A percentile compares a stretch with the other conserved stretches of the same genome.
Evolutionary conservation across 2,113 vertebrate genomes (phyloP).

Genomic region (Bubalus kerabau): DNA sequence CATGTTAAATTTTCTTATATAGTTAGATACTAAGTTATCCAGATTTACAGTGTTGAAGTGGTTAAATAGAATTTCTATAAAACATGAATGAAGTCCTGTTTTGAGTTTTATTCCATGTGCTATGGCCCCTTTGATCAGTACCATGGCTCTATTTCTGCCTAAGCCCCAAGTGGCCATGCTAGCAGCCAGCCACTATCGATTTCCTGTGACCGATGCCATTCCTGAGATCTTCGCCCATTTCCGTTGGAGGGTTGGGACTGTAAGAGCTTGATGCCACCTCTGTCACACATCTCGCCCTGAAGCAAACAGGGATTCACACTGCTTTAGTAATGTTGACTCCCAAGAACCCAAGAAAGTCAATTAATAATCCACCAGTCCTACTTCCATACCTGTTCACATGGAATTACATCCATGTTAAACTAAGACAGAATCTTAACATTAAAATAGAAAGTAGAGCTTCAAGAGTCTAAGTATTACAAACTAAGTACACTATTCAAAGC

Average conservation of each 20-base stretch:
- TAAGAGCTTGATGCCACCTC: slow-evolving; percentile 99
- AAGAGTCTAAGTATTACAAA: slow-evolving; percentile 79
- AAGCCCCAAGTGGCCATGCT: slow-evolving; percentile 93
- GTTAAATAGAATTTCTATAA: slow-evolving; percentile 82
- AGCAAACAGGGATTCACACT: slow-evolving; percentile 99
- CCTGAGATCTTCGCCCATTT: slow-evolving; percentile 99
- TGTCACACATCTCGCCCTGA: slow-evolving; percentile 99
- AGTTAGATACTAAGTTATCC: slow-evolving; percentile 80
- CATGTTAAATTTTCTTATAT: slow-evolving; percentile 78
- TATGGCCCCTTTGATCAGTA: slow-evolving; percentile 86
- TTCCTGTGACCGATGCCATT: slow-evolving; percentile 98
- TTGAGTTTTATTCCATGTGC: slow-evolving; percentile 75
- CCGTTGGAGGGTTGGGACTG: slow-evolving; percentile 95
- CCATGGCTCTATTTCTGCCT: slow-evolving; percentile 96
- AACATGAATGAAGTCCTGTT: slow-evolving; percentile 76
- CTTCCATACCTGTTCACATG: slow-evolving; percentile 88
- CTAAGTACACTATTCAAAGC: slow-evolving; percentile 76
- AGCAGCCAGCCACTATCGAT: slow-evolving; percentile 95
- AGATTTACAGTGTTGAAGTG: slow-evolving; percentile 82
- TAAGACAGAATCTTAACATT: slow-evolving; percentile 82
- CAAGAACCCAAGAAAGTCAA: slow-evolving; percentile 94
- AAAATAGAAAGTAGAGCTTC: slow-evolving; percentile 78
- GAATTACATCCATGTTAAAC: slow-evolving; percentile 86
- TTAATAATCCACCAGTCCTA: slow-evolving; percentile 91
- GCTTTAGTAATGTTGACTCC: slow-evolving; percentile 99